A percentile compares a stretch with the other conserved stretches of the same genome.
phyloP scores from a whole-genome alignment of 2,888 invertebrate species.

The Hypsopygia costalis region DNA sequence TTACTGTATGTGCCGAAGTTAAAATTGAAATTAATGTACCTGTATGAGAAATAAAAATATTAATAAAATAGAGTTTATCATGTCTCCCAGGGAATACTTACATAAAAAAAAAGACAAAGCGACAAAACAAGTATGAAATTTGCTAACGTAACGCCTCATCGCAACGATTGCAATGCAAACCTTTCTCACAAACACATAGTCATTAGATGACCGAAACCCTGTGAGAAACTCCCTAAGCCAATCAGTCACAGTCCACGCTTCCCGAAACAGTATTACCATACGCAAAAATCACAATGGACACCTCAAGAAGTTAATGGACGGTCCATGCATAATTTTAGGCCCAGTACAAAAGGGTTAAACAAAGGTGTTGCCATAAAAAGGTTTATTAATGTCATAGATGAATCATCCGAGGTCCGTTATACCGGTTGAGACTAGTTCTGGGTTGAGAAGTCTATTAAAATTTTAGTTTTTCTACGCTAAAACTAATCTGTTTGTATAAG shows the following conservation, averaged over 20 bases:
- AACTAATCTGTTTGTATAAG: conserved; percentile 23
- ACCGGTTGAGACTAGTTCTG: conserved; percentile 46
- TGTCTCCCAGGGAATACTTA: no score
- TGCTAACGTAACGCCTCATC: conserved; percentile 14
- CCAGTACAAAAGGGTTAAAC: conserved; percentile 67
- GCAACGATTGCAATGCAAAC: neutral
- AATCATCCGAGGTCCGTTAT: conserved; percentile 61
- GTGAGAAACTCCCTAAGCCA: conserved; percentile 53
- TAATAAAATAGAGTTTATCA: no score
- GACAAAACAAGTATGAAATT: neutral
- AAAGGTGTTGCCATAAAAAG: conserved; percentile 60
- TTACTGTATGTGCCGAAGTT: no score
- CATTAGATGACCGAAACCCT: conserved; percentile 50
- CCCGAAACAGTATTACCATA: conserved; percentile 61
- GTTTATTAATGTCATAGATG: conserved; percentile 68
- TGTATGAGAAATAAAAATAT: no score
- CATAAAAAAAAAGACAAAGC: no score
- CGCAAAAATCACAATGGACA: conserved; percentile 66
- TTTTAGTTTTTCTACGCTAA: conserved; percentile 29
- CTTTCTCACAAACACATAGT: conserved; percentile 37
- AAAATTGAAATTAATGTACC: no score
- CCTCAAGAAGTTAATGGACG: conserved; percentile 66
- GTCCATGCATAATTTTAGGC: conserved; percentile 59
- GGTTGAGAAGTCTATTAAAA: conserved; percentile 34
- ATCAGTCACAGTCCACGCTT: conserved; percentile 68